Evolutionary conservation across 2,797 vertebrate species (phyloP).

Genomic region (Cyclura pinguis): DNA sequence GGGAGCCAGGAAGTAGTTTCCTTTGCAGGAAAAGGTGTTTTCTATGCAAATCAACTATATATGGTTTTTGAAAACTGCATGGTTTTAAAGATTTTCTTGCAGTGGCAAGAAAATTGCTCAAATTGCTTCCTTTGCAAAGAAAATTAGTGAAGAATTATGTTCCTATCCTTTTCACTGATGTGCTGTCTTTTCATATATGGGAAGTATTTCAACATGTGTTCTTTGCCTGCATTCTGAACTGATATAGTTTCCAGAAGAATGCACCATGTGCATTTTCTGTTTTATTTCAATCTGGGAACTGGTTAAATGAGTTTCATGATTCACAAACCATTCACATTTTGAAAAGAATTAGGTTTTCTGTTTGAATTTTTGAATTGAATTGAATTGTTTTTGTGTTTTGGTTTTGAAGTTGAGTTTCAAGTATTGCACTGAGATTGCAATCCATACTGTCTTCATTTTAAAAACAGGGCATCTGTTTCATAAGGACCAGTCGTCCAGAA

Average conservation of each 20-base stretch:
- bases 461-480: slow-evolving; percentile 93
- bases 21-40: no score
- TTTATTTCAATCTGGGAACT: neutral
- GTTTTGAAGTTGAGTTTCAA: slow-evolving; percentile 17
- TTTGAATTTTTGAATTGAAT: slow-evolving; percentile 14
- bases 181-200: no score
- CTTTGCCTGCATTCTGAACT: neutral
- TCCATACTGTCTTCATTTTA: slow-evolving; percentile 32
- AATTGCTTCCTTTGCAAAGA: neutral
- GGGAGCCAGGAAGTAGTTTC: no score
- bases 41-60: no score
- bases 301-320: neutral
- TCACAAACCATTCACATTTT: neutral
- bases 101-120: neutral
- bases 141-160: no score
- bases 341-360: neutral
- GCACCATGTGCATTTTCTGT: neutral
- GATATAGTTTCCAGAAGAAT: neutral
- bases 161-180: neutral
- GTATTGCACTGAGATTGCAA: slow-evolving; percentile 32
- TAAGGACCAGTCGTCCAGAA: slow-evolving; percentile 94
- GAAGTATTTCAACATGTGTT: neutral
- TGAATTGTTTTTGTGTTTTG: neutral
- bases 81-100: neutral
- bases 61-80: no score